A percentile compares a stretch with the other conserved stretches of the same genome.
Conservation (phyloP, 2,888 invertebrate genomes). For the Nyleta sp. region DNA sequence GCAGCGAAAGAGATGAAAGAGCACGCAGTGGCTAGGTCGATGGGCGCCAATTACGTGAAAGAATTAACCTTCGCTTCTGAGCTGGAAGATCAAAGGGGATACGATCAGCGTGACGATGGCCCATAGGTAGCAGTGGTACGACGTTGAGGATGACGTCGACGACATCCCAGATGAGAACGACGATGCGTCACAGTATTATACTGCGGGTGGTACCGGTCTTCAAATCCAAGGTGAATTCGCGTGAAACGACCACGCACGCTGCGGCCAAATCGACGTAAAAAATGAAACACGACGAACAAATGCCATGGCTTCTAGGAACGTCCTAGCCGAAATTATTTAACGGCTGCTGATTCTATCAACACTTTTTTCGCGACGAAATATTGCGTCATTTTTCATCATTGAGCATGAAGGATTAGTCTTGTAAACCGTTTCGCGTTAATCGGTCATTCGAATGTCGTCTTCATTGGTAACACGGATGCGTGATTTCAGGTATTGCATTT, state of each 20-base stretch:
- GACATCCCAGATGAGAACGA: constrained; percentile 45
- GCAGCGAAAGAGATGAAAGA: constrained; percentile 62
- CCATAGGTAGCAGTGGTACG: constrained; percentile 41
- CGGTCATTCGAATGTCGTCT: constrained; percentile 50
- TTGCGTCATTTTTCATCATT: constrained; percentile 45
- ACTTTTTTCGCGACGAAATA: constrained; percentile 38
- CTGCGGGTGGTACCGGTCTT: constrained; percentile 54
- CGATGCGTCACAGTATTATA: constrained; percentile 64
- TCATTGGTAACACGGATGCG: constrained; percentile 56
- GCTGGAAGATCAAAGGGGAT: constrained; percentile 64
- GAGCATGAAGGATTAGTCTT: constrained; percentile 6
- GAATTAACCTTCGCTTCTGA: constrained; percentile 68
- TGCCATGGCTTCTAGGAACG: constrained; percentile 41
- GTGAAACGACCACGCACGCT: constrained; percentile 58
- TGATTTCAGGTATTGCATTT: constrained; percentile 59
- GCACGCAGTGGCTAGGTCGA: constrained; percentile 65
- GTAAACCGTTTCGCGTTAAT: constrained; percentile 40
- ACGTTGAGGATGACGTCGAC: constrained; percentile 57
- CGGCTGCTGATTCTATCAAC: constrained; percentile 43
- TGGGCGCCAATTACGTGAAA: constrained; percentile 67
- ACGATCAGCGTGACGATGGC: constrained; percentile 63
- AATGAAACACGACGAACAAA: constrained; percentile 5
- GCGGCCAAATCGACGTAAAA: constrained; percentile 8
- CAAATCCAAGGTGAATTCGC: constrained; percentile 61
- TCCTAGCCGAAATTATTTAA: constrained; percentile 22